Percentiles rank a stretch among this genome's conserved stretches.
Conservation (phyloP, 2,888 invertebrate species). For the Agonopterix heracliana region DNA sequence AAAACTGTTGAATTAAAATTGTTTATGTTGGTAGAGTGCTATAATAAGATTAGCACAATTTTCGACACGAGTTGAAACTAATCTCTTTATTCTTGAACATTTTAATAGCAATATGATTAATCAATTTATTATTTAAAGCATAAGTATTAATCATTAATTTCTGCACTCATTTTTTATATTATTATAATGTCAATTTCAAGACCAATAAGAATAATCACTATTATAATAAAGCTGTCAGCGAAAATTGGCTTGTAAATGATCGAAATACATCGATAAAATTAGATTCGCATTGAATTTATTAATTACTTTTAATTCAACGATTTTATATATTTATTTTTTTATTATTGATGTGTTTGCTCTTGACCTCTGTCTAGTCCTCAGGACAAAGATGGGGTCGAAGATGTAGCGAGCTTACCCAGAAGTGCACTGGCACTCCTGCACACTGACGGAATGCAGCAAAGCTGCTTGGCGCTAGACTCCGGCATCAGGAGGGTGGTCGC, state of each 20-base stretch:
- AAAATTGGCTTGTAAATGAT: neutral
- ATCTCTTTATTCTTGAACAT: conserved; percentile 11
- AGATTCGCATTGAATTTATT: too few relatives aligned
- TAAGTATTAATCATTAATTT: neutral
- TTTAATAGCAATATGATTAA: conserved; percentile 1
- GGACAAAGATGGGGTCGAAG: too few relatives aligned
- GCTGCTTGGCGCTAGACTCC: too few relatives aligned
- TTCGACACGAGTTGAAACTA: neutral
- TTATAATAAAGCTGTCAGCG: neutral
- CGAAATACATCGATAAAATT: neutral
- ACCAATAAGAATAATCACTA: neutral
- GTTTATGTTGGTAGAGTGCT: neutral
- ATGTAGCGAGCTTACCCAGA: too few relatives aligned
- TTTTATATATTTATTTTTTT: too few relatives aligned
- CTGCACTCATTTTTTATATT: neutral
- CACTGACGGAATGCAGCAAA: too few relatives aligned
- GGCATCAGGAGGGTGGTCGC: too few relatives aligned
- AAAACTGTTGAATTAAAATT: too few relatives aligned
- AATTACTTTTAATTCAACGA: too few relatives aligned
- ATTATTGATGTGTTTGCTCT: too few relatives aligned
- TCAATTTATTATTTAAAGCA: neutral
- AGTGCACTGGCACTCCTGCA: too few relatives aligned
- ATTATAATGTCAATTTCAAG: neutral
- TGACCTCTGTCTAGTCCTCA: too few relatives aligned
- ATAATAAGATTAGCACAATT: neutral